Evolutionary conservation across 1,140 invertebrate species (phyloP), one percentile per base, ranked within the genome.

Genomic region (Drosophila micromelanica): DNA sequence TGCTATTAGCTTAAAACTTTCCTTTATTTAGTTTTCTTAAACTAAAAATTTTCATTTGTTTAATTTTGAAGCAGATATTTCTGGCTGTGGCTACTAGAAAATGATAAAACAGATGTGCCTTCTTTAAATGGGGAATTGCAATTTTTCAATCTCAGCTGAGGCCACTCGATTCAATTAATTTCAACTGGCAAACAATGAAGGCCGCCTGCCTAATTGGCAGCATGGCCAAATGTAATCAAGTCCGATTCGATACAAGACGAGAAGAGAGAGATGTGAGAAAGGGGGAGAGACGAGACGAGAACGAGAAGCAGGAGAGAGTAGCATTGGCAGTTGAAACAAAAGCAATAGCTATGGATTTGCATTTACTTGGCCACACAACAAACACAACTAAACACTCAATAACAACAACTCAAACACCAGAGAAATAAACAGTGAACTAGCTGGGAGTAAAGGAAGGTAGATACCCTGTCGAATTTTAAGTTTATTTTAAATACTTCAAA

Each of bases 151-250:
- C 74, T 80, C 78, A 87, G 82, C 81, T 87, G 78, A 82, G 78
- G 75, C 78, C 75, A 78, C 79, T 75, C 81, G 76, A 82, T 87
- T 86, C 82, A 86, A 86, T 87, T 86, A 87, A 87, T 87, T 87
- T 87, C 61, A 75, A 62, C 81, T 64, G 70, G 45, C 78, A 76
- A 81, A 81, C 82, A 87, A 81, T 78, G 65, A 65, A 78, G 81
- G 81, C 63, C 72, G 69, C 62, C 32, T 57, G 74, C 78, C 82
- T 87, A 85, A 85, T 85, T 85, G 78, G 52, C 68, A 65, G 54
- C 65, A 76, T 68, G 78, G 78, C 76, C 70, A 59, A 80, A 73
- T 78, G 63, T 87, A 86, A 87, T 86, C 81, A 86, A 86, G 71
- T 69, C 11, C 59, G 48, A 48, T 5, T 27, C 27, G 15, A 20